These are phyloP conservation scores for Desoria tigrina DNA, from an alignment of 2,888 invertebrate species.

Conservation along the genomic window DNA sequence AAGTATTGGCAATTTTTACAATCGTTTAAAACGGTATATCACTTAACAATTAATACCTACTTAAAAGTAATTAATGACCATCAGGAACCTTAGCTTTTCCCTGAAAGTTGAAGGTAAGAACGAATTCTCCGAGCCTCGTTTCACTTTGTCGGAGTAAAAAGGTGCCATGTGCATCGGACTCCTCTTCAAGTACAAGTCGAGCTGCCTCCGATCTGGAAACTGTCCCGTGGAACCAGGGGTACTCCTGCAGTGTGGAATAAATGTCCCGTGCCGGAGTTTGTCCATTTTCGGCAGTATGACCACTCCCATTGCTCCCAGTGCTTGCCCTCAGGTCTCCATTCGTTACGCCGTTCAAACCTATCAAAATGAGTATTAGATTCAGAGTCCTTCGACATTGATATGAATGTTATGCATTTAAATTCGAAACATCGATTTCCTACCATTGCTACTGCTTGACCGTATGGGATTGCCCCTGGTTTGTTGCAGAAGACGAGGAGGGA, in stretches of 20 bases:
- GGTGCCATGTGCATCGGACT: conserved; percentile 83
- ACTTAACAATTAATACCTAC: no score
- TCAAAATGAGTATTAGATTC: no score
- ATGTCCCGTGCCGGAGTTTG: conserved; percentile 13
- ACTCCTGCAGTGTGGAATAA: conserved; percentile 65
- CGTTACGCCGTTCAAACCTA: conserved; percentile 22
- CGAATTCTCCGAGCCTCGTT: conserved; percentile 93
- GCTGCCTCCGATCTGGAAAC: conserved; percentile 90
- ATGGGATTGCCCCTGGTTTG: conserved; percentile 19
- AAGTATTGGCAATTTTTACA: no score
- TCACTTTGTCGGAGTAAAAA: conserved; percentile 96
- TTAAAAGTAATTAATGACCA: no score
- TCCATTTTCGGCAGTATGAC: background rate
- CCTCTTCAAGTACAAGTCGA: conserved; percentile 84
- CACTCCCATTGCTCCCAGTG: conserved; percentile 36
- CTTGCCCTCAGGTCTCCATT: conserved; percentile 29
- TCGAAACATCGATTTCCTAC: conserved; percentile 8
- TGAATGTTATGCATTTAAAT: background rate
- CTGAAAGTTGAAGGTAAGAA: conserved; percentile 96
- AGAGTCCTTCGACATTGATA: no score
- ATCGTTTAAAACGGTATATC: no score
- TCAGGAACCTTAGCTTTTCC: conserved; percentile 71
- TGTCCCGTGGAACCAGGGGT: conserved; percentile 98
- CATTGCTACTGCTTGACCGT: conserved; percentile 24
- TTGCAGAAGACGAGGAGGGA: conserved; percentile 48